phyloP scores from a whole-genome alignment of 1,140 invertebrate genomes.

The Zaprionus davidi region DNA sequence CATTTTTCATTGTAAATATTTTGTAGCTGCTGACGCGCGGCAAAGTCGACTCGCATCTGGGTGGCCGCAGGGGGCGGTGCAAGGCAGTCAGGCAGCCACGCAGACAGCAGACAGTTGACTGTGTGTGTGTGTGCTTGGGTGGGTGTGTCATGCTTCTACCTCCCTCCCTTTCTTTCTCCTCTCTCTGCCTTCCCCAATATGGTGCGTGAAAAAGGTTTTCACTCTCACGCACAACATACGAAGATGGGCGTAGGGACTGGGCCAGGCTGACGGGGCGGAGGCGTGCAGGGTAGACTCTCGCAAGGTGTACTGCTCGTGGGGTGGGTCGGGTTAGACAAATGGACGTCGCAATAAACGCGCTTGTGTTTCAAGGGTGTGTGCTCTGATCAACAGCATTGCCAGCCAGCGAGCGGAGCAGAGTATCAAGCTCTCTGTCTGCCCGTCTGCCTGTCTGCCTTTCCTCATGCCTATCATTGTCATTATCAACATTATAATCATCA shows the following conservation, averaged over 20 bases:
- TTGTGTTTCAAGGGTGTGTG: slow-evolving; percentile 59
- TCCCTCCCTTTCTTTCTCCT: neutral
- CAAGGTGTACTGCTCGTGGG: neutral
- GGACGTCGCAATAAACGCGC: slow-evolving; percentile 55
- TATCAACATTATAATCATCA: slow-evolving; percentile 11
- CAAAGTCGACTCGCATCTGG: slow-evolving; percentile 61
- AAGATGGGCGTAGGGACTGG: slow-evolving; percentile 2
- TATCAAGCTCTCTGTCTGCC: slow-evolving; percentile 48
- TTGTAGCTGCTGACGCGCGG: slow-evolving; percentile 79
- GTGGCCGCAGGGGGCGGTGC: slow-evolving; percentile 8
- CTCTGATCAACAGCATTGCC: slow-evolving; percentile 69
- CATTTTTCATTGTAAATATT: slow-evolving; percentile 83
- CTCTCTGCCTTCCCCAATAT: neutral
- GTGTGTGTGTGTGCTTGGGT: slow-evolving; percentile 7
- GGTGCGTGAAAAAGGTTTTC: slow-evolving; percentile 62
- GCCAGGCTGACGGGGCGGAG: neutral
- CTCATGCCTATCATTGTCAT: neutral
- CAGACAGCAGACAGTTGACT: neutral
- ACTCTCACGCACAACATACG: slow-evolving; percentile 46
- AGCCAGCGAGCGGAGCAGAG: slow-evolving; percentile 1
- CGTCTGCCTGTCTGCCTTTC: slow-evolving; percentile 12
- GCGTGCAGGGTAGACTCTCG: neutral
- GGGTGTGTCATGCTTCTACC: slow-evolving; percentile 47
- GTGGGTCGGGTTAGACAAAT: slow-evolving; percentile 61
- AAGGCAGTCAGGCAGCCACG: neutral